Conservation (phyloP, 2,113 vertebrate genomes). For the Calypte anna region DNA sequence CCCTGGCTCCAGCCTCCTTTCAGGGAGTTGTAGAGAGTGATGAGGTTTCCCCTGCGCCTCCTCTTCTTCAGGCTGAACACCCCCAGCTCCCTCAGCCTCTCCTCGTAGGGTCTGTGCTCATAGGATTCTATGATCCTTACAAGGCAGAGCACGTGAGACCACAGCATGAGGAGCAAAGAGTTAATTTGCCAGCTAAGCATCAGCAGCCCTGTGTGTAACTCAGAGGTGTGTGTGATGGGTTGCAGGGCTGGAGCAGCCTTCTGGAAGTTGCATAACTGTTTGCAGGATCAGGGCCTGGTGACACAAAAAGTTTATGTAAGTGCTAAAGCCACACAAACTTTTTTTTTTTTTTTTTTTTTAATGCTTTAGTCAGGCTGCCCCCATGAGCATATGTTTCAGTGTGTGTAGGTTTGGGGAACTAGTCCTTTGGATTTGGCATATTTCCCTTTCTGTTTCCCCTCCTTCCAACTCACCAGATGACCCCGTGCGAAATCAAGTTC, state of each 20-base stretch:
- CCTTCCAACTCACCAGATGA: conserved; percentile 84
- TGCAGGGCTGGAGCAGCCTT: neutral
- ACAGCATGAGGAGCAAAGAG: neutral
- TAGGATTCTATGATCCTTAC: too few species aligned
- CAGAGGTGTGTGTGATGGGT: neutral
- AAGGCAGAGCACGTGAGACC: neutral
- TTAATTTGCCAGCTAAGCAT: neutral
- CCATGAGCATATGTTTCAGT: neutral
- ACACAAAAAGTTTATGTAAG: neutral
- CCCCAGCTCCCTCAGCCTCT: too few species aligned
- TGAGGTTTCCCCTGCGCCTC: too few species aligned
- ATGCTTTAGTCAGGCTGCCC: neutral
- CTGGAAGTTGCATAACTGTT: neutral
- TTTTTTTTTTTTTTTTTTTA: neutral
- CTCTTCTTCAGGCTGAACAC: too few species aligned
- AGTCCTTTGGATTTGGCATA: neutral
- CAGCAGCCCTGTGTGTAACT: neutral
- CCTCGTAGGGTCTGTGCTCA: too few species aligned
- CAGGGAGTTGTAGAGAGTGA: too few species aligned
- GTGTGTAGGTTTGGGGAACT: neutral
- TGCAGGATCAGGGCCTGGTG: neutral
- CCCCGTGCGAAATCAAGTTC: conserved; percentile 95
- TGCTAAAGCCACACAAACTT: neutral
- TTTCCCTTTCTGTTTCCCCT: neutral
- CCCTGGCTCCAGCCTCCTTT: too few species aligned